Conservation (phyloP, 2,113 vertebrate genomes). For the Hippopotamus amphibius region DNA sequence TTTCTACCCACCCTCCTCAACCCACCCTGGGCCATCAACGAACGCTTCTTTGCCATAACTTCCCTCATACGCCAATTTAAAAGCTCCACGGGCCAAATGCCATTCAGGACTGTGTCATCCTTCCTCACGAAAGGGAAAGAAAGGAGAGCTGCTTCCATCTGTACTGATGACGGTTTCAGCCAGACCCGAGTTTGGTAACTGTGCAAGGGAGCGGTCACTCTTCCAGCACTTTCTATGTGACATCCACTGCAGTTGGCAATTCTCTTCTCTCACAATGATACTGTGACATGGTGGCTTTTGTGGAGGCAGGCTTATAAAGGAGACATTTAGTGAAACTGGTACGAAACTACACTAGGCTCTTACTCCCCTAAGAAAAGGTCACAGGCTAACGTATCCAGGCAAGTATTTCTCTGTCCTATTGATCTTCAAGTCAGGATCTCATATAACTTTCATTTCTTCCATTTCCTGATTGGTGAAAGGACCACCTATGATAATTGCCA, state of each 20-base stretch:
- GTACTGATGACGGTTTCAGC: neutral
- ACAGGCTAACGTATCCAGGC: neutral
- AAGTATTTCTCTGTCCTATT: neutral
- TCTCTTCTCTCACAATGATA: neutral
- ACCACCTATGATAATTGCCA: neutral
- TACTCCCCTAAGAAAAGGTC: neutral
- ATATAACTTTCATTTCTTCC: neutral
- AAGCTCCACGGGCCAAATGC: neutral
- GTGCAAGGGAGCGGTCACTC: neutral
- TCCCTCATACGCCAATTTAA: neutral
- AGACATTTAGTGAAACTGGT: neutral
- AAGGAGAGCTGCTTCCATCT: neutral
- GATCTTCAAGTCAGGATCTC: neutral
- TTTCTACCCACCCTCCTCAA: rapidly evolving
- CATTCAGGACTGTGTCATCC: neutral
- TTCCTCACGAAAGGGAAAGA: neutral
- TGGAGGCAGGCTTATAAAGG: neutral
- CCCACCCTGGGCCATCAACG: neutral
- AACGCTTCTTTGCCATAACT: neutral
- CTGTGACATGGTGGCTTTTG: neutral
- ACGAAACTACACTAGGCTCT: neutral
- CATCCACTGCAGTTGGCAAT: neutral
- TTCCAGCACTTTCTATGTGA: neutral
- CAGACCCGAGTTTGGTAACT: neutral
- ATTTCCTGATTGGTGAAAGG: neutral